Percentiles rank a stretch among this genome's conserved stretches.
phyloP scores from a whole-genome alignment of 2,888 invertebrate genomes.

The Netelia fuscicornis region DNA sequence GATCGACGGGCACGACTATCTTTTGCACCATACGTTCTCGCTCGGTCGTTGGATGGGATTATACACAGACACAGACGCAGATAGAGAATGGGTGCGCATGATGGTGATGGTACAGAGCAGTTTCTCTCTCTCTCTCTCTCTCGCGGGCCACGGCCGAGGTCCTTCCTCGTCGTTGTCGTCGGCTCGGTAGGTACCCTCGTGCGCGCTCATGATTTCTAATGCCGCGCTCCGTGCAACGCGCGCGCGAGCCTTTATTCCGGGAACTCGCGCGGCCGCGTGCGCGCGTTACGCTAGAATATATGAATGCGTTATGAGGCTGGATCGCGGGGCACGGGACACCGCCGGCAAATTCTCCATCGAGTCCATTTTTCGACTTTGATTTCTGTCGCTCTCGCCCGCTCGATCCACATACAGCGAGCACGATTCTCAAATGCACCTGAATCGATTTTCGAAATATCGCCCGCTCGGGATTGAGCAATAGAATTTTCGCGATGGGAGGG shows the following conservation, averaged over 20 bases:
- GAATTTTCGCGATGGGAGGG: conserved; percentile 36
- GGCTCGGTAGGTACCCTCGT: conserved; percentile 58
- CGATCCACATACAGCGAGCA: neutral
- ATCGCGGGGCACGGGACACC: conserved; percentile 45
- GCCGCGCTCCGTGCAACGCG: conserved; percentile 37
- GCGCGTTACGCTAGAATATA: conserved; percentile 74
- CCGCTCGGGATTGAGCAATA: neutral
- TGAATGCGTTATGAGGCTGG: conserved; percentile 78
- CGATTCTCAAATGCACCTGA: conserved; percentile 47
- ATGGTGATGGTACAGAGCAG: conserved; percentile 32
- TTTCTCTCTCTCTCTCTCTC: conserved; percentile 32
- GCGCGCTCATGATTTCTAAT: conserved; percentile 62
- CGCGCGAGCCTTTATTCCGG: conserved; percentile 59
- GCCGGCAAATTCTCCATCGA: conserved; percentile 46
- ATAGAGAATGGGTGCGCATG: conserved; percentile 24
- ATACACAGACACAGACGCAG: conserved; percentile 10
- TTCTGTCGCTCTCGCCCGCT: conserved; percentile 7
- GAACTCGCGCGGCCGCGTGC: conserved; percentile 56
- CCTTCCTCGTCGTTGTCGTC: conserved; percentile 46
- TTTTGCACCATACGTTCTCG: conserved; percentile 58
- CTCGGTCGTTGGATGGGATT: conserved; percentile 18
- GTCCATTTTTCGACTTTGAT: conserved; percentile 13
- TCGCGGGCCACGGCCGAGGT: conserved; percentile 58
- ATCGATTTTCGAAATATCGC: neutral
- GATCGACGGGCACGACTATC: conserved; percentile 74